phyloP scores from a whole-genome alignment of 2,888 invertebrate genomes.

The Ceriagrion tenellum region DNA sequence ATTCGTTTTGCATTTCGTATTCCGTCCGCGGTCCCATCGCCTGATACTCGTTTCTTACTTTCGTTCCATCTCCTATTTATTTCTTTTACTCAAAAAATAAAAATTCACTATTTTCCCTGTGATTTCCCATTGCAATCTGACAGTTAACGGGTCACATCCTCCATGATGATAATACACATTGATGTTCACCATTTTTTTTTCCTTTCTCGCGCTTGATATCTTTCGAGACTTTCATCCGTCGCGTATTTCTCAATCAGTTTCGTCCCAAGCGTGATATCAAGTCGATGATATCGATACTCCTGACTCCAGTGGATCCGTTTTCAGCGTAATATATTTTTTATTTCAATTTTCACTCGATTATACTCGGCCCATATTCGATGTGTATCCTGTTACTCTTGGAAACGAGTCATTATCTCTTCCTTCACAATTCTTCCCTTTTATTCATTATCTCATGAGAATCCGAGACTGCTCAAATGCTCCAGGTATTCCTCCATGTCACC shows the following conservation, averaged over 20 bases:
- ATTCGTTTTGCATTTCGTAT: constrained; percentile 27
- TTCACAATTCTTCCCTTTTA: not conserved
- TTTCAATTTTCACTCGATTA: not conserved
- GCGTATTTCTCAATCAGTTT: not conserved
- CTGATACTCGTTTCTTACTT: not conserved
- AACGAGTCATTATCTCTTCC: not conserved
- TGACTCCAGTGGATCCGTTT: not conserved
- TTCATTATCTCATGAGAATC: not conserved
- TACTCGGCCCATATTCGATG: not conserved
- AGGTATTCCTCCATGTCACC: not conserved
- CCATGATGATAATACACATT: not conserved
- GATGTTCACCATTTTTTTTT: not conserved
- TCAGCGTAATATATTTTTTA: not conserved
- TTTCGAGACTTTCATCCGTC: not conserved
- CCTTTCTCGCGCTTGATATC: not conserved
- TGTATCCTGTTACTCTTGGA: not conserved
- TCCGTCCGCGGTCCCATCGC: not conserved
- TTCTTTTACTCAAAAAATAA: not conserved
- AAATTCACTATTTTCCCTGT: not conserved
- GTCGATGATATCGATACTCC: not conserved
- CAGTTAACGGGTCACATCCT: not conserved
- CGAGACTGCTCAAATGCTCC: not conserved
- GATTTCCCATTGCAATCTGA: not conserved
- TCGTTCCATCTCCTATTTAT: not conserved
- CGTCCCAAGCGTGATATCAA: not conserved